Evolutionary conservation across 2,113 vertebrate genomes (phyloP), one percentile per base, ranked within the genome.

Genomic region (Sylvia atricapilla): DNA sequence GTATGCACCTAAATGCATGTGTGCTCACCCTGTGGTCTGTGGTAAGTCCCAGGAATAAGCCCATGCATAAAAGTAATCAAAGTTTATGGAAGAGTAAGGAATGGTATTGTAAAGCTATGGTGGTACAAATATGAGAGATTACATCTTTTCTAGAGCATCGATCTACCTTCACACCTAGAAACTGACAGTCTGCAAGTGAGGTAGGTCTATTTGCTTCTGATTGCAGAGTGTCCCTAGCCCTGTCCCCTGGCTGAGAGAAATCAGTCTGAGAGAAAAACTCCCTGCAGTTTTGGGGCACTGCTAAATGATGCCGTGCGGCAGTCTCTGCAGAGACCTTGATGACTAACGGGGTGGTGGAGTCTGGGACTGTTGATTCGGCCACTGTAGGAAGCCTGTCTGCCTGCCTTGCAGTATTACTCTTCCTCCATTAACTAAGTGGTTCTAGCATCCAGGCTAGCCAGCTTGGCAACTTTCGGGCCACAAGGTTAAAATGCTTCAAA

Each of bases 1-100:
- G 46, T 17, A 58, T 2, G 3, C 18, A 69, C 46, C 43, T 30
- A 90, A 69, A 59, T 50, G 69, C 37, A 24, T 6, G 3, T 39
- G 27, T 5, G 1, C 10, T 85, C 0, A 0, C 5, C 15, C 24
- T 3, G 1, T 10, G 5, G 27, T 56, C 33, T 62, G 46, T 56
- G 60, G 10, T 14, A 74, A 73, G 6, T 74, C 21, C 28, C 76
- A 91, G 39, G 59, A 86, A 58, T 7, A 75, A 88, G 11, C 8
- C 21, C 39, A 33, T 4, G 19, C 30, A 9, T 44, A 89, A 89
- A 84, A 73, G 35, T 35, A 72, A 63, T 50, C 2, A 2, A 37
- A 37, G 39, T 73, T 59, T 33, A 47, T 35, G 41, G 73, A 60
- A 81, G 53, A 64, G 13, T 63, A 87, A 81, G 49, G 20, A 73